phyloP scores from a whole-genome alignment of 2,888 invertebrate genomes.

The Linnaemya tessellans region DNA sequence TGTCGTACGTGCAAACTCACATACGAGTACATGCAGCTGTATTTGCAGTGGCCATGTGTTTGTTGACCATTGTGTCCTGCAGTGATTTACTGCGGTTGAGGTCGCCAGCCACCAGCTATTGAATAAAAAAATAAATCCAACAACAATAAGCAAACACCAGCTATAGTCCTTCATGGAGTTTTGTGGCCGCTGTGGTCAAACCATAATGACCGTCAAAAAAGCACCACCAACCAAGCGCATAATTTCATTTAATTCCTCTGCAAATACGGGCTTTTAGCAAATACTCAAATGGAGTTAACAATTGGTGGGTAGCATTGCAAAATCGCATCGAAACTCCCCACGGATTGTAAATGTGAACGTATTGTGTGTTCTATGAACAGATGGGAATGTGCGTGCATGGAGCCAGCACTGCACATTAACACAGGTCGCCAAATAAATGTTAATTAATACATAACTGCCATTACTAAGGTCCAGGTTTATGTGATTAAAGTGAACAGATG shows the following conservation, averaged over 20 bases:
- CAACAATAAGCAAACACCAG: slow-evolving; percentile 57
- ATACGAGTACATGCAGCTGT: background rate
- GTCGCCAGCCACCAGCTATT: slow-evolving; percentile 65
- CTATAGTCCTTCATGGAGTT: slow-evolving; percentile 37
- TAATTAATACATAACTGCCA: too few species aligned
- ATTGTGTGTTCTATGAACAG: background rate
- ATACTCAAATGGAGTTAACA: slow-evolving; percentile 26
- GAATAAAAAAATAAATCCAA: slow-evolving; percentile 17
- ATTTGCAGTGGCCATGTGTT: slow-evolving; percentile 32
- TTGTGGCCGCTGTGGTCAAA: slow-evolving; percentile 76
- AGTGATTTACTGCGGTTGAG: slow-evolving; percentile 81
- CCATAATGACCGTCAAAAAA: slow-evolving; percentile 78
- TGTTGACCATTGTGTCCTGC: slow-evolving; percentile 71
- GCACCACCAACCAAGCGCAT: slow-evolving; percentile 65
- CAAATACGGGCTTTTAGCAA: slow-evolving; percentile 56
- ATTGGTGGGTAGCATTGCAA: slow-evolving; percentile 21
- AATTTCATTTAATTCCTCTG: slow-evolving; percentile 65
- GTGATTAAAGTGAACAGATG: too few species aligned
- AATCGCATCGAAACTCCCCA: slow-evolving; percentile 42
- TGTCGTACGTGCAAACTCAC: background rate
- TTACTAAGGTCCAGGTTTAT: too few species aligned
- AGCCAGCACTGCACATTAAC: background rate
- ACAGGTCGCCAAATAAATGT: background rate
- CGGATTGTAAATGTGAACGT: slow-evolving; percentile 18
- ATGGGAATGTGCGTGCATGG: background rate